phyloP scores from a whole-genome alignment of 2,113 vertebrate species.

The Dipodomys ordii region DNA sequence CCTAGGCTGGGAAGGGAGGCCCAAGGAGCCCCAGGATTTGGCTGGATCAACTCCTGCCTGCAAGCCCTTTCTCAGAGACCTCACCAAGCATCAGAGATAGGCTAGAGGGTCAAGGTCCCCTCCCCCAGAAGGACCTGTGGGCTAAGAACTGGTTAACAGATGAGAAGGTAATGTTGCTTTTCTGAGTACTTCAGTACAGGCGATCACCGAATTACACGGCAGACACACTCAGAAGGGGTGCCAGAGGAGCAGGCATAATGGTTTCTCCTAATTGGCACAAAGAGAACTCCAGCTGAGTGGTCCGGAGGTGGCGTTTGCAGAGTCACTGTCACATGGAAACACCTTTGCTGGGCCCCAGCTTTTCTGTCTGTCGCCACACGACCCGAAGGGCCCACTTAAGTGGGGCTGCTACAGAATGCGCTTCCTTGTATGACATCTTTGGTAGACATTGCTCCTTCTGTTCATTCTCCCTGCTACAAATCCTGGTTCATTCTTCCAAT shows the following conservation, averaged over 20 bases:
- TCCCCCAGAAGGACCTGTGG: background rate
- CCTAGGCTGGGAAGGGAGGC: background rate
- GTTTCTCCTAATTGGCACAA: rapidly evolving
- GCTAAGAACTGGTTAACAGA: background rate
- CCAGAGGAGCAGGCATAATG: background rate
- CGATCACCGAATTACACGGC: background rate
- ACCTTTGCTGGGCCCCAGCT: background rate
- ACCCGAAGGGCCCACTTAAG: rapidly evolving
- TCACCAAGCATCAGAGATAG: background rate
- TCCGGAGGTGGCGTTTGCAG: background rate
- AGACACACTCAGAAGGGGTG: rapidly evolving
- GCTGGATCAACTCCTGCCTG: constrained; percentile 62
- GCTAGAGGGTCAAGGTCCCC: background rate
- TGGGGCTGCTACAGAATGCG: rapidly evolving
- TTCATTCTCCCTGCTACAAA: background rate
- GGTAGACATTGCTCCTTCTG: background rate
- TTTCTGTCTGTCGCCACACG: rapidly evolving
- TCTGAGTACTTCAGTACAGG: background rate
- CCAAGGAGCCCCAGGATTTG: constrained; percentile 50
- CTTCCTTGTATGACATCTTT: rapidly evolving
- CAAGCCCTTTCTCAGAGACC: constrained; percentile 32
- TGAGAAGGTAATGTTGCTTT: background rate
- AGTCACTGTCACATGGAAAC: background rate
- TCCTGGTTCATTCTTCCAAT: background rate
- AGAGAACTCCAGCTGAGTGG: background rate